These are phyloP conservation scores for Mus spicilegus DNA, from an alignment of 2,113 vertebrate species.

Conservation along the genomic window DNA sequence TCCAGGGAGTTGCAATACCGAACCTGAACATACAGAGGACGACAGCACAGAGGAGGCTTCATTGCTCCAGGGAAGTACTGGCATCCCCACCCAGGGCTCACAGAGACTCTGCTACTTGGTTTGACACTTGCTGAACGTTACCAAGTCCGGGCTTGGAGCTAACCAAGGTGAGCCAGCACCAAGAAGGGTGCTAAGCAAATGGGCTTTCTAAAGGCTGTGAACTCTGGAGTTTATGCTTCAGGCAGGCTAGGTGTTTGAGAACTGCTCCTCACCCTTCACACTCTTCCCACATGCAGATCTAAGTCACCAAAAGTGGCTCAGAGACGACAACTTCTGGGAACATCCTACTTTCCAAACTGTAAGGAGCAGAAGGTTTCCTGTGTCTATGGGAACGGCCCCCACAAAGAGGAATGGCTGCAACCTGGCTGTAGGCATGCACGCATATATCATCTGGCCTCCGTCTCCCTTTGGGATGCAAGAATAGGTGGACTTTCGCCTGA, in stretches of 20 bases:
- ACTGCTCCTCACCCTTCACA: neutral
- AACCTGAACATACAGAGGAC: conserved; percentile 86
- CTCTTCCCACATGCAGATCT: neutral
- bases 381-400: neutral
- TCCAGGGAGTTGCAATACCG: conserved; percentile 98
- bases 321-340: neutral
- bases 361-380: neutral
- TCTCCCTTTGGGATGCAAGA: neutral
- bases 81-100: neutral
- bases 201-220: neutral
- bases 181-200: neutral
- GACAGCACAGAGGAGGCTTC: rapidly evolving
- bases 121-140: neutral
- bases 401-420: neutral
- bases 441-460: neutral
- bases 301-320: no score
- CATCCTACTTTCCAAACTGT: neutral
- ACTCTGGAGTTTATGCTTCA: neutral
- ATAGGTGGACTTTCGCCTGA: neutral
- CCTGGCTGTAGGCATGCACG: rapidly evolving
- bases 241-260: neutral
- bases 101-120: neutral
- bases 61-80: neutral
- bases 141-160: neutral
- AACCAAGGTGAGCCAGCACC: neutral